These are phyloP conservation scores for Drosophila tsacasi DNA, from an alignment of 1,140 invertebrate genomes.

Conservation along the genomic window DNA sequence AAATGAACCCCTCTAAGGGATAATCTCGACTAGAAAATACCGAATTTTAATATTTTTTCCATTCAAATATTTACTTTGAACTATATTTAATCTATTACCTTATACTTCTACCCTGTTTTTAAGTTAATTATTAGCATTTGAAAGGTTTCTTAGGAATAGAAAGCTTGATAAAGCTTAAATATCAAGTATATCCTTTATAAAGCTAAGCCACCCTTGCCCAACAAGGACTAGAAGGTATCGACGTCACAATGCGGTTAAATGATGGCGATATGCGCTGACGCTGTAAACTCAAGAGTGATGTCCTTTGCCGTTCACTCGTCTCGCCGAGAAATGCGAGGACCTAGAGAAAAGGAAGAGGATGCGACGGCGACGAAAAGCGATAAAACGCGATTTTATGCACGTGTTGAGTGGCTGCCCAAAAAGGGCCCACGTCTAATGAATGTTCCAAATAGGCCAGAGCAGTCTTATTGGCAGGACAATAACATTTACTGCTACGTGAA, in stretches of 20 bases:
- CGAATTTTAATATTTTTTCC: not conserved
- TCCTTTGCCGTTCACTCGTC: constrained; percentile 70
- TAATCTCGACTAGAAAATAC: constrained; percentile 1
- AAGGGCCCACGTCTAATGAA: constrained; percentile 7
- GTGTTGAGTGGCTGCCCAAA: constrained; percentile 40
- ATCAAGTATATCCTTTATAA: not conserved
- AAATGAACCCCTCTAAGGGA: not conserved
- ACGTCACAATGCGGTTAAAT: constrained; percentile 47
- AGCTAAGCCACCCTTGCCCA: not conserved
- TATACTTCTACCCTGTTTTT: not conserved
- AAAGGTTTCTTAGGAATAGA: not conserved
- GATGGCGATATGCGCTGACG: constrained; percentile 46
- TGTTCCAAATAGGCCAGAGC: not conserved
- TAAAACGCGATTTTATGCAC: constrained; percentile 80
- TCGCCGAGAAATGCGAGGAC: constrained; percentile 47
- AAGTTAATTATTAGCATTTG: not conserved
- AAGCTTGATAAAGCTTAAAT: no score
- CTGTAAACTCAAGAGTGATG: constrained; percentile 61
- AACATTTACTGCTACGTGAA: not conserved
- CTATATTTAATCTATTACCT: not conserved
- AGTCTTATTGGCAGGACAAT: not conserved
- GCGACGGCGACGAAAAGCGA: constrained; percentile 59
- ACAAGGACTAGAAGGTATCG: constrained; percentile 19
- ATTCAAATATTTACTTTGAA: not conserved
- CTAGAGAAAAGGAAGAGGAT: constrained; percentile 39